Conservation (phyloP, 2,888 invertebrate species). For the Nemotelus pantherinus region DNA sequence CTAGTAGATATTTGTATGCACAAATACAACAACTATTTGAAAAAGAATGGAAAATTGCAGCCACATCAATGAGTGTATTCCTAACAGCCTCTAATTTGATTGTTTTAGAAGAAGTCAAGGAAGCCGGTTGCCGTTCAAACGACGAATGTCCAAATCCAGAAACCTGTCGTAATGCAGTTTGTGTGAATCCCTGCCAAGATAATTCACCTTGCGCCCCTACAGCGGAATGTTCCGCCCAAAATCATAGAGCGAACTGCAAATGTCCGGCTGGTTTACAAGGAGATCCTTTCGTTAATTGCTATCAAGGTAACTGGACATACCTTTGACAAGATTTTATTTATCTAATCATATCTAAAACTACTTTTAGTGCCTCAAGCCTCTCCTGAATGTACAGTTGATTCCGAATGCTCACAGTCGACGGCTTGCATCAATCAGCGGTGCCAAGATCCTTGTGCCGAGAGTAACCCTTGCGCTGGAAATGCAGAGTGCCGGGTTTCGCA, state of each 20-base stretch:
- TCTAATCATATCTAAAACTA: neutral
- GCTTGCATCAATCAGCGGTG: slow-evolving; percentile 85
- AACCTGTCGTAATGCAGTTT: slow-evolving; percentile 76
- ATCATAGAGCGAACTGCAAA: slow-evolving; percentile 80
- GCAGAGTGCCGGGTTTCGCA: slow-evolving; percentile 81
- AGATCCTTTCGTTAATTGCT: slow-evolving; percentile 84
- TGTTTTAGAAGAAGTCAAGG: slow-evolving; percentile 58
- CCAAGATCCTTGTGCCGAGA: slow-evolving; percentile 80
- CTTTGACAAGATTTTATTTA: neutral
- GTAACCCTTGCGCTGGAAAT: slow-evolving; percentile 81
- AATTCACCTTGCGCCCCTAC: slow-evolving; percentile 79
- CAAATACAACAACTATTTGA: too few relatives aligned
- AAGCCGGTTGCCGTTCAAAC: slow-evolving; percentile 75
- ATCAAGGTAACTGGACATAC: slow-evolving; percentile 53
- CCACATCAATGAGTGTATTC: too few relatives aligned
- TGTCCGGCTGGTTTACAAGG: slow-evolving; percentile 80
- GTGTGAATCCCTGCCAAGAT: slow-evolving; percentile 78
- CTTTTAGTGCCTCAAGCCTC: slow-evolving; percentile 65
- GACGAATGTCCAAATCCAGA: slow-evolving; percentile 78
- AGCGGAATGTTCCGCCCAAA: slow-evolving; percentile 79
- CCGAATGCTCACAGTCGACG: slow-evolving; percentile 79
- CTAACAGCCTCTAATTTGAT: neutral
- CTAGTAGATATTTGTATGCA: too few relatives aligned
- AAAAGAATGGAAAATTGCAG: too few relatives aligned
- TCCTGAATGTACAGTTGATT: slow-evolving; percentile 77